A percentile compares a stretch with the other conserved stretches of the same genome.
These are phyloP conservation scores for Azemiops feae DNA, from an alignment of 2,113 vertebrate genomes.

Conservation along the genomic window DNA sequence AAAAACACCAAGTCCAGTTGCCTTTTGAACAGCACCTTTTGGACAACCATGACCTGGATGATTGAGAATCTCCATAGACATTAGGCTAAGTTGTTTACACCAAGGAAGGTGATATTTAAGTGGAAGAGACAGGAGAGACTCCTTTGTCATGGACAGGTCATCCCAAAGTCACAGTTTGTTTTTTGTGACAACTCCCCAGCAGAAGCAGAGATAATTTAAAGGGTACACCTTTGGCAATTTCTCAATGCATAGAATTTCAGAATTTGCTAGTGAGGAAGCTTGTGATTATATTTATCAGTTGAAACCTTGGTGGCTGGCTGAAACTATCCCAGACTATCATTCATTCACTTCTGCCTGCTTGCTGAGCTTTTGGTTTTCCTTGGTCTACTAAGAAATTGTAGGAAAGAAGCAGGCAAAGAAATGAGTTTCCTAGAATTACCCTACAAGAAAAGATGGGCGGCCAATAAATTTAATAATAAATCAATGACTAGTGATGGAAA, in stretches of 20 bases:
- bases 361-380: no score
- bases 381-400: no score
- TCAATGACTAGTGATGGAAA: no score
- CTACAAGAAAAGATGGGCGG: no score
- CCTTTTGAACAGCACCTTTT: neutral
- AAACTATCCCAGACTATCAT: no score
- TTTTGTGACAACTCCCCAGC: neutral
- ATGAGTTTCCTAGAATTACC: no score
- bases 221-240: neutral
- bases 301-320: no score
- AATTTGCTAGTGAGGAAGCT: neutral
- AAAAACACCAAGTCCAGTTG: neutral
- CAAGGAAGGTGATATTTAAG: neutral
- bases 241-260: neutral
- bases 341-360: no score
- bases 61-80: neutral
- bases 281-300: no score
- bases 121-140: neutral
- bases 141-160: neutral
- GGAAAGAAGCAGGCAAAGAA: no score
- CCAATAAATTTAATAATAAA: no score
- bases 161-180: neutral
- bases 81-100: neutral
- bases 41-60: neutral
- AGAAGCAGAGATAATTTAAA: neutral